Conservation (phyloP, 2,113 vertebrate genomes). For the Pygoscelis antarcticus region DNA sequence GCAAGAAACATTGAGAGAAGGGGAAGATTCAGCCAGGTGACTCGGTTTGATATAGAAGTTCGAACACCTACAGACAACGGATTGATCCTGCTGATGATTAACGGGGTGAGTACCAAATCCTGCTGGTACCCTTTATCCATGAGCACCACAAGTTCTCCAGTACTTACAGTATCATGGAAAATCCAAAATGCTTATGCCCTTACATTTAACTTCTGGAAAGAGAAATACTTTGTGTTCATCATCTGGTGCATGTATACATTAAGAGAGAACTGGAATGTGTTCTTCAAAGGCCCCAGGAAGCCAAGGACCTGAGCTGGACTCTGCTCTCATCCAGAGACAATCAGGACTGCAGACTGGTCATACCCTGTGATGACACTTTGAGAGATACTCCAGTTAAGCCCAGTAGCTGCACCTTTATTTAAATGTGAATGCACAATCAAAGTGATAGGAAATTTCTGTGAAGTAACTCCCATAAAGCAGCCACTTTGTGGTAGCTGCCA, state of each 20-base stretch:
- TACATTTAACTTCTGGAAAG: neutral
- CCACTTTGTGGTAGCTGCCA: neutral
- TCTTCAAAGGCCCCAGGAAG: neutral
- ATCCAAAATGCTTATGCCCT: neutral
- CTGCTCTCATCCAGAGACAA: neutral
- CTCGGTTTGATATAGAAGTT: conserved; percentile 94
- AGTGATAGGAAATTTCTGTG: neutral
- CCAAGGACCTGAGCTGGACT: rapidly evolving
- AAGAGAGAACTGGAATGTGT: neutral
- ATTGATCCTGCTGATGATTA: conserved; percentile 90
- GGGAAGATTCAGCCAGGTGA: conserved; percentile 85
- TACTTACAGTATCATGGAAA: neutral
- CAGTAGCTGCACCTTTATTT: neutral
- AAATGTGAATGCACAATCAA: neutral
- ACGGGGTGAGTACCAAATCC: conserved; percentile 79
- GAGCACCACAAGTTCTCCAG: neutral
- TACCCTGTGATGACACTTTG: neutral
- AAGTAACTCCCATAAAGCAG: neutral
- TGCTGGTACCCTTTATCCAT: neutral
- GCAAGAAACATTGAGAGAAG: conserved; percentile 90
- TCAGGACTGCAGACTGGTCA: neutral
- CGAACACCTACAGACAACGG: conserved; percentile 88
- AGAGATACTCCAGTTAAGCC: neutral
- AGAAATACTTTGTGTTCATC: neutral
- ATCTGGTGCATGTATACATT: neutral